phyloP scores from a whole-genome alignment of 2,797 vertebrate species.

The Myotis planiceps region DNA sequence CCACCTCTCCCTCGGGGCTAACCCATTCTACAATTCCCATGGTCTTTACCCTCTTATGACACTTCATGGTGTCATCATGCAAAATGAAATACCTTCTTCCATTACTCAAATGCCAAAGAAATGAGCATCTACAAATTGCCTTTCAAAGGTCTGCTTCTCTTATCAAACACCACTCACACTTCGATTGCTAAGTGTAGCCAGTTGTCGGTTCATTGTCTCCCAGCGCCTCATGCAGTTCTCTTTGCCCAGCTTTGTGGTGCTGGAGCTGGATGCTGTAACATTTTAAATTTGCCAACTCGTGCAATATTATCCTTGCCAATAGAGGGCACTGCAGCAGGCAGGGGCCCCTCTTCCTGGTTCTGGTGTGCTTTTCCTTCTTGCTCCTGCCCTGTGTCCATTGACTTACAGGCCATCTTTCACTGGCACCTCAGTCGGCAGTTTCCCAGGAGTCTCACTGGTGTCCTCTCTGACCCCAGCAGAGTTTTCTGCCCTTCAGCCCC shows the following conservation, averaged over 20 bases:
- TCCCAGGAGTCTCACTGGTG: not conserved
- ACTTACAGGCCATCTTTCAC: not conserved
- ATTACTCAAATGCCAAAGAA: not conserved
- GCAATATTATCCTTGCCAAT: not conserved
- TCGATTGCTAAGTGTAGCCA: not conserved
- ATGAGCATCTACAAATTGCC: not conserved
- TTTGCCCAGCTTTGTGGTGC: not conserved
- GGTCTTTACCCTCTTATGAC: not conserved
- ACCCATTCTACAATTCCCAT: not conserved
- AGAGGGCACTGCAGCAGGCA: not conserved
- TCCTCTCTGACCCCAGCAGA: not conserved
- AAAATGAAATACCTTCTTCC: not conserved
- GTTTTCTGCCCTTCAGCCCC: not conserved
- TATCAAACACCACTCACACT: not conserved
- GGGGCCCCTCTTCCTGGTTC: not conserved
- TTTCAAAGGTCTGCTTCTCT: not conserved
- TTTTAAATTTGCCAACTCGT: not conserved
- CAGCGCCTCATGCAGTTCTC: not conserved
- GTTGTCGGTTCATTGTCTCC: not conserved
- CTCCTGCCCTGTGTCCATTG: not conserved
- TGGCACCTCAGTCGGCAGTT: not conserved
- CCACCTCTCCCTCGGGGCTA: too few species aligned
- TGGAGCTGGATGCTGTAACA: not conserved
- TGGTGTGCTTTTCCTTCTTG: not conserved
- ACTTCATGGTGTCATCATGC: not conserved